These are phyloP conservation scores for Magallana gigas DNA, from an alignment of 1,140 invertebrate species.

Conservation along the genomic window DNA sequence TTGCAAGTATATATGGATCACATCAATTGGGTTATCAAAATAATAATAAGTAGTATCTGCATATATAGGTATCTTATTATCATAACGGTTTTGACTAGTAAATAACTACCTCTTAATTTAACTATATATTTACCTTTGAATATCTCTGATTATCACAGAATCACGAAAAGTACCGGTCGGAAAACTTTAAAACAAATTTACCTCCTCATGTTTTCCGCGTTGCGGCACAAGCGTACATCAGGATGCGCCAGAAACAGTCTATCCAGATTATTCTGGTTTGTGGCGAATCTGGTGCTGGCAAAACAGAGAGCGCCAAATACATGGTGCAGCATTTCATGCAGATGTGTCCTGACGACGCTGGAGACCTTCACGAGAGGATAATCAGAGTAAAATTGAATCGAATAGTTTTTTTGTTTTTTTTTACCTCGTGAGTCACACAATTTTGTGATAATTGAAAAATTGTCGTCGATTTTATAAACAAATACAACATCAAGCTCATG, in stretches of 20 bases:
- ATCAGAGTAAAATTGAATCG: conserved; percentile 26
- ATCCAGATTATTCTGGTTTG: conserved; percentile 80
- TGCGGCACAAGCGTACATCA: conserved; percentile 88
- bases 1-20: no score
- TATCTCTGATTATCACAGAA: conserved; percentile 39
- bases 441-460: no score
- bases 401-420: no score
- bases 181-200: conserved; percentile 85
- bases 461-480: no score
- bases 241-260: conserved; percentile 85
- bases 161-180: conserved; percentile 84
- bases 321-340: conserved; percentile 65
- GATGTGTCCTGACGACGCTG: conserved; percentile 50
- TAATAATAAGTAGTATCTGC: no score
- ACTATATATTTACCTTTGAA: no score
- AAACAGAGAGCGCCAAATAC: conserved; percentile 90
- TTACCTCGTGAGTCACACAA: no score
- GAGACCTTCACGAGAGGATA: conserved; percentile 48
- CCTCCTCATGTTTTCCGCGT: conserved; percentile 92
- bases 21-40: no score
- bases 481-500: no score
- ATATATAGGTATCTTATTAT: no score
- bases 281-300: conserved; percentile 98
- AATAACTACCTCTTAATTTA: no score
- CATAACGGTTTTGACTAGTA: no score